These are phyloP conservation scores for Colius striatus DNA, from an alignment of 2,113 vertebrate species.

Conservation along the genomic window DNA sequence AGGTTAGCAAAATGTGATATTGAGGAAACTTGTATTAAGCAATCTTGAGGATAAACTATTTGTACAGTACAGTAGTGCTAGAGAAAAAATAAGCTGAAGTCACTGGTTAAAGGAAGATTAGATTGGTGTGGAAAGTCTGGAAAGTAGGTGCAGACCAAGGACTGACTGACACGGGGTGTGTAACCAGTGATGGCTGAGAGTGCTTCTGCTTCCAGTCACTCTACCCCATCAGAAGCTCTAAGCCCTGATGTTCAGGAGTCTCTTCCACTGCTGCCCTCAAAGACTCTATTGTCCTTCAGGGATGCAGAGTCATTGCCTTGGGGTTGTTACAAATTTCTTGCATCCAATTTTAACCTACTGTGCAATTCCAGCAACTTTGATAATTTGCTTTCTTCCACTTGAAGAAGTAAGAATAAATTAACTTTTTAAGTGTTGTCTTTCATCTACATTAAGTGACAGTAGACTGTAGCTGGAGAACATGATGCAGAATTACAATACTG, in stretches of 20 bases:
- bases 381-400: not conserved
- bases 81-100: not conserved
- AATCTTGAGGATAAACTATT: not conserved
- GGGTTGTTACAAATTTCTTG: not conserved
- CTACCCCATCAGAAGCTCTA: not conserved
- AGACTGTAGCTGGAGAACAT: not conserved
- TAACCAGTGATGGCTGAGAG: not conserved
- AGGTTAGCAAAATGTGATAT: not conserved
- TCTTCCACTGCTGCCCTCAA: not conserved
- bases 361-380: not conserved
- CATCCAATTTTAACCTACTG: not conserved
- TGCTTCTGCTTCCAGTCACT: not conserved
- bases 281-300: not conserved
- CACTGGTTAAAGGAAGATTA: not conserved
- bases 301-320: not conserved
- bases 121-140: not conserved
- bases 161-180: not conserved
- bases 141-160: not conserved
- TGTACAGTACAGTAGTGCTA: not conserved
- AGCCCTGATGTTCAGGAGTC: not conserved
- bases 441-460: not conserved
- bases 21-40: not conserved
- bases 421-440: not conserved
- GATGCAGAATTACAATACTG: not conserved
- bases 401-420: not conserved